These are phyloP conservation scores for Aricia artaxerxes DNA, from an alignment of 2,888 invertebrate species.

Conservation along the genomic window DNA sequence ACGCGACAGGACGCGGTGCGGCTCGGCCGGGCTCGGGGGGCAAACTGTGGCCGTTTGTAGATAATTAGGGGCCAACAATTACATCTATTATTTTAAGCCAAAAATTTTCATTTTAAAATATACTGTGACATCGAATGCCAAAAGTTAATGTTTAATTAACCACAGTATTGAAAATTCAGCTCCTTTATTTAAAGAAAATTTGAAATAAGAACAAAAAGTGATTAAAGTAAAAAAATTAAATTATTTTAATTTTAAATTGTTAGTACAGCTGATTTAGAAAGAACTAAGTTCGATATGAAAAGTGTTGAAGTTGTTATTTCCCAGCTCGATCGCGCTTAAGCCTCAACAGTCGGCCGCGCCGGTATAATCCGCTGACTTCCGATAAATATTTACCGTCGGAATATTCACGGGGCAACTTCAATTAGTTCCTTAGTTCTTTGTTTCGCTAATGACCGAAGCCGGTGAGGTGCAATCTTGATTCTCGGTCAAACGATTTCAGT, in stretches of 20 bases:
- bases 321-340: not conserved
- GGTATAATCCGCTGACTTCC: not conserved
- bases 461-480: not conserved
- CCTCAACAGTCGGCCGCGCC: not conserved
- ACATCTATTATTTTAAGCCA: not conserved
- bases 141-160: no score
- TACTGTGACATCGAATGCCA: no score
- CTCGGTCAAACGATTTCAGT: not conserved
- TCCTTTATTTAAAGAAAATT: not conserved
- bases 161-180: not conserved
- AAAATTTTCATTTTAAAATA: not conserved
- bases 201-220: not conserved
- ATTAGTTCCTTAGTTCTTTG: not conserved
- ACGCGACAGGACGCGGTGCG: not conserved
- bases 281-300: not conserved
- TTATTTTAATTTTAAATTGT: not conserved
- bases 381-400: conserved; percentile 5
- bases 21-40: not conserved
- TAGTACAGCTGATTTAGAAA: not conserved
- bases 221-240: not conserved
- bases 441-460: not conserved
- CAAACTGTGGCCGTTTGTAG: not conserved
- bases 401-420: not conserved
- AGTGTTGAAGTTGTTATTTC: not conserved
- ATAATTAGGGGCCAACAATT: not conserved